Conservation (phyloP, 2,888 invertebrate genomes). For the Eupithecia subfuscata region DNA sequence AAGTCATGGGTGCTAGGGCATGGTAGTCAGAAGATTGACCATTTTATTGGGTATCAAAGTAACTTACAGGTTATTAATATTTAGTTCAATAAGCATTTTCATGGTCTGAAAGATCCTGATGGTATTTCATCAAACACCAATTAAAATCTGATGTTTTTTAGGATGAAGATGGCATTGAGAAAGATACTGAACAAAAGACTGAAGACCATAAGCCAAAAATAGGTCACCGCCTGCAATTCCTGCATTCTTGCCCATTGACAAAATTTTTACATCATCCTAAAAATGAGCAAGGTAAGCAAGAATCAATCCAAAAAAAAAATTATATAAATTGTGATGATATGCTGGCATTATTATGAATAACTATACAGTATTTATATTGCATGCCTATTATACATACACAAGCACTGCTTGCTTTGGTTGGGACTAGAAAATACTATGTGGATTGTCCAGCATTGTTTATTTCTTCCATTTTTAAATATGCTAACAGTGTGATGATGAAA, state of each 20-base stretch:
- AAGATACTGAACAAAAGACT: constrained; percentile 70
- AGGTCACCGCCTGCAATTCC: constrained; percentile 67
- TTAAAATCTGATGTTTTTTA: constrained; percentile 44
- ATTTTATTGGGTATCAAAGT: not conserved
- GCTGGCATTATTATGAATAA: not conserved
- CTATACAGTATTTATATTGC: not conserved
- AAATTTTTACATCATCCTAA: constrained; percentile 70
- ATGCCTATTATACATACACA: not conserved
- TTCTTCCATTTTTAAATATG: not conserved
- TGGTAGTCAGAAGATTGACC: not conserved
- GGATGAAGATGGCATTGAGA: constrained; percentile 75
- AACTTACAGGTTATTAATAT: not conserved
- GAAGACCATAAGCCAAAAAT: constrained; percentile 71
- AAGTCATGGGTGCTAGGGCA: not conserved
- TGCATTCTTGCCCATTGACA: constrained; percentile 72
- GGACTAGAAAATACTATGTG: not conserved
- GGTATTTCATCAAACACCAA: not conserved
- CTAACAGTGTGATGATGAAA: not conserved
- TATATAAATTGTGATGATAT: not conserved
- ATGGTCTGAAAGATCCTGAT: not conserved
- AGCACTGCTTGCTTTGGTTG: not conserved
- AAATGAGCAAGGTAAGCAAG: constrained; percentile 64
- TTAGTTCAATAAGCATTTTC: not conserved
- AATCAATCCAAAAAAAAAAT: not conserved
- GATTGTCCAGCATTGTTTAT: not conserved